Conservation (phyloP, 2,113 vertebrate genomes). For the Microtus pennsylvanicus region DNA sequence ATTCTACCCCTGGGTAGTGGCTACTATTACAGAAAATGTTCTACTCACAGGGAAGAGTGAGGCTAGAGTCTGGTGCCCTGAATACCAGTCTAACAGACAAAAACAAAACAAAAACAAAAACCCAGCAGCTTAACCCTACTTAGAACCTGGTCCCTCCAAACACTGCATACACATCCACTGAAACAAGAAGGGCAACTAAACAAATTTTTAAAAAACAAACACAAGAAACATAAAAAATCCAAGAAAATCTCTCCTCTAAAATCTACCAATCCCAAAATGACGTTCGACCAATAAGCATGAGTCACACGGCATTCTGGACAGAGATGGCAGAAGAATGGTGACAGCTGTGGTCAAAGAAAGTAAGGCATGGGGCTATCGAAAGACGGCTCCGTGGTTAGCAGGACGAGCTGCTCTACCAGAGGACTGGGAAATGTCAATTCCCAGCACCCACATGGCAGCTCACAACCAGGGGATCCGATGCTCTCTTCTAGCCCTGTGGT, state of each 20-base stretch:
- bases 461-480: not conserved
- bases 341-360: not conserved
- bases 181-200: not conserved
- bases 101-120: not conserved
- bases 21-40: not conserved
- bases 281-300: not conserved
- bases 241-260: not conserved
- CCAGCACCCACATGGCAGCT: not conserved
- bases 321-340: not conserved
- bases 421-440: not conserved
- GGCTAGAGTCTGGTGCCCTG: not conserved
- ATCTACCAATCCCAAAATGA: not conserved
- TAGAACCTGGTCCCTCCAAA: not conserved
- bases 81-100: not conserved
- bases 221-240: not conserved
- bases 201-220: not conserved
- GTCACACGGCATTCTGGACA: not conserved
- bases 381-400: not conserved
- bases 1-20: not conserved
- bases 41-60: not conserved
- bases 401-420: not conserved
- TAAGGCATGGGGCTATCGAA: not conserved
- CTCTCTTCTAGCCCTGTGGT: not conserved
- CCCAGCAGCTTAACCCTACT: not conserved
- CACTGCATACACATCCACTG: not conserved